Evolutionary conservation across 2,113 vertebrate genomes (phyloP), one percentile per base, ranked within the genome.

Genomic region (Steatornis caripensis): DNA sequence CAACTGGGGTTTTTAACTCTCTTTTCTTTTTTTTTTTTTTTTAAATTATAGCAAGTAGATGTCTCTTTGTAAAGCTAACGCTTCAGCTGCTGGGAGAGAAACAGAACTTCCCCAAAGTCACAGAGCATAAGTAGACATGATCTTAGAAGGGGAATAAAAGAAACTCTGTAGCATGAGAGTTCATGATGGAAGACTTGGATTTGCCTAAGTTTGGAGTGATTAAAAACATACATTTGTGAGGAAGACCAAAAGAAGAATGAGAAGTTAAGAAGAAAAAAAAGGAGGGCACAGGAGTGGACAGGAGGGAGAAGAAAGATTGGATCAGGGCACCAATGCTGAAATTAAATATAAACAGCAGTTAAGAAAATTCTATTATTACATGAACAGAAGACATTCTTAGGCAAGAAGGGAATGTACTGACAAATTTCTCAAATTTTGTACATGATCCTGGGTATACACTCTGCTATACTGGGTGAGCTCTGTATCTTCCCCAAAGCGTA

Each of bases 401-500:
- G 26, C 27, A 74, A 79, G 57, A 70, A 85, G 13, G 15, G 36
- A 77, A 48, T 14, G 41, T 43, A 23, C 34, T 84, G 39, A 55
- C 12, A 85, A 51, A 57, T 51, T 32, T 51, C 51, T 45, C 36
- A 32, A 65, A 41, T 46, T 71, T 46, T 43, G 46, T 49, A n/a
- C 15, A 4, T 12, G 48, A 86, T 48, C 34, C 54, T 62, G 54
- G 34, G 30, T 55, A 72, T 5, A 18, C 16, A 65, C 34, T 75
- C 39, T 77, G 48, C 36, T 36, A 51, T 2, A 57, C 2, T 37
- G 68, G 55, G 8, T n/a, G 29, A 79, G 71, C 16, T 72, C 29
- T 0, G 0, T 2, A 5, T 60, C 54, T 48, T 58, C 58, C 27
- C 14, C 3, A 0, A 72, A 37, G 19, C 13, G 62, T n/a, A 87